These are phyloP conservation scores for Gracilinanus agilis DNA, from an alignment of 2,113 vertebrate genomes.

Conservation along the genomic window DNA sequence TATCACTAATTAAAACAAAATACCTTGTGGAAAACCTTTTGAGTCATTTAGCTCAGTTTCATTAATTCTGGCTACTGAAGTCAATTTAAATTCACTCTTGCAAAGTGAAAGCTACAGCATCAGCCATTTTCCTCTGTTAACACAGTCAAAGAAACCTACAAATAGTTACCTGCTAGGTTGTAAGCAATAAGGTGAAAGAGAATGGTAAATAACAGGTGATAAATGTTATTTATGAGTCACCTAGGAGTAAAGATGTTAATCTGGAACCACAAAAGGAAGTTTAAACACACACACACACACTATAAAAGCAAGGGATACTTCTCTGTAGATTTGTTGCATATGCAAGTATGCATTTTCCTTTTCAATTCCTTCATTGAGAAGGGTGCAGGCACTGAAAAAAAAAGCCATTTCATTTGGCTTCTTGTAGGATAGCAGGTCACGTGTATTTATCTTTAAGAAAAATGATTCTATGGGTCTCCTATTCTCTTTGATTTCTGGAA, in stretches of 20 bases:
- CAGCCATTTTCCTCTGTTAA: constrained; percentile 69
- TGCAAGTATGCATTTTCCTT: constrained; percentile 39
- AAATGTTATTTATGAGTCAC: constrained; percentile 65
- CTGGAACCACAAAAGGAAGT: constrained; percentile 62
- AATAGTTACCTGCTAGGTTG: constrained; percentile 48
- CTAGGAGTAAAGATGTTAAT: constrained; percentile 66
- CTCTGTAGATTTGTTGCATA: constrained; percentile 55
- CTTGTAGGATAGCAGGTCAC: neutral
- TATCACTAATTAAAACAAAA: constrained; percentile 82
- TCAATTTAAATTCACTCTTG: constrained; percentile 78
- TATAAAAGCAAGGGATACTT: constrained; percentile 29
- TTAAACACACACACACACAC: neutral
- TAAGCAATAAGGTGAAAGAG: constrained; percentile 28
- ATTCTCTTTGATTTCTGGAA: constrained; percentile 4
- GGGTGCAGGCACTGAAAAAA: neutral
- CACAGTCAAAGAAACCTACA: constrained; percentile 57
- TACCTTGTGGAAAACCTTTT: constrained; percentile 74
- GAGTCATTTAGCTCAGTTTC: constrained; percentile 78
- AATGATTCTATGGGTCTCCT: neutral
- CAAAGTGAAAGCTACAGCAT: constrained; percentile 65
- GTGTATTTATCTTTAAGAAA: neutral
- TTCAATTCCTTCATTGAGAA: constrained; percentile 41
- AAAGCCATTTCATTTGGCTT: neutral
- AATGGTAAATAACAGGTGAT: constrained; percentile 62
- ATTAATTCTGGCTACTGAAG: constrained; percentile 79